A percentile compares a stretch with the other conserved stretches of the same genome.
Conservation (phyloP, 2,797 vertebrate species). For the Lagodon rhomboides region DNA sequence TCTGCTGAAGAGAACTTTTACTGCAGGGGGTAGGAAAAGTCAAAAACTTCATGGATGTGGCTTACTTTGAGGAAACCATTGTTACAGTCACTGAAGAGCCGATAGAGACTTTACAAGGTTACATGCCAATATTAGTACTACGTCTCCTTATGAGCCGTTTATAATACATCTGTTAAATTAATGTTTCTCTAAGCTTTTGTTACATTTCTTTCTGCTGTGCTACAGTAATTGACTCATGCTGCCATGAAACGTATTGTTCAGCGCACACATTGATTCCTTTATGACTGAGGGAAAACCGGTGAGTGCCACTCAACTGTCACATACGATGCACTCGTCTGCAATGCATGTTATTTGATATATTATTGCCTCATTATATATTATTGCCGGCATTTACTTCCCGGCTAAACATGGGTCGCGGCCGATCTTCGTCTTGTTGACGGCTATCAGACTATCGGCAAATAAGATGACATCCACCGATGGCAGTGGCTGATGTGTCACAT, state of each 20-base stretch:
- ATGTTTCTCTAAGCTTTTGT: neutral
- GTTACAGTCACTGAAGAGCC: constrained; percentile 21
- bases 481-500: too few relatives aligned
- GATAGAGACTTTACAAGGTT: constrained; percentile 8
- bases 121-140: constrained; percentile 8
- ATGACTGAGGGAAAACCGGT: neutral
- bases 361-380: too few relatives aligned
- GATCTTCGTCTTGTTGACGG: too few relatives aligned
- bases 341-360: neutral
- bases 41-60: constrained; percentile 29
- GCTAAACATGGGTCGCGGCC: too few relatives aligned
- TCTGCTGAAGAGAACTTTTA: constrained; percentile 27
- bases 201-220: neutral
- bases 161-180: neutral
- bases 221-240: neutral
- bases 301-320: neutral
- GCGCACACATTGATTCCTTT: neutral
- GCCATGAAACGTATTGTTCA: neutral
- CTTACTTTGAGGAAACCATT: constrained; percentile 40
- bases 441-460: too few relatives aligned
- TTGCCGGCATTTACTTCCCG: neutral
- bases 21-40: constrained; percentile 20
- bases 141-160: neutral
- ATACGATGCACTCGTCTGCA: neutral
- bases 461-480: too few relatives aligned